Evolutionary conservation across 2,888 invertebrate species (phyloP), one percentile per base, ranked within the genome.

Genomic region (Lithosia quadra): DNA sequence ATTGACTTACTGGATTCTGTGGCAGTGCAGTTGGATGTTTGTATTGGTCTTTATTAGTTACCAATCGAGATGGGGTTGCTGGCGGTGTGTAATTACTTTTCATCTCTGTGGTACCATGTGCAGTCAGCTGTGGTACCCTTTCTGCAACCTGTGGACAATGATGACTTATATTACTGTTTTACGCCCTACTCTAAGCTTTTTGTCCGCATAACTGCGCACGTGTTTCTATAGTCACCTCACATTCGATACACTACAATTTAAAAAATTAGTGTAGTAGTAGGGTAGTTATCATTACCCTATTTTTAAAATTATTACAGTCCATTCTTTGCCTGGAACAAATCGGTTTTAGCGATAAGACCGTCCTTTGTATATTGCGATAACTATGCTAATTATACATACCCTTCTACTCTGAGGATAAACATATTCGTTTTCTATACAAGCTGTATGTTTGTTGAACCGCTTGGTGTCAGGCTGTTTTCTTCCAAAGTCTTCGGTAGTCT

Each of bases 11-110:
- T 60, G 84, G 82, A 13, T 86, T 78, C 10, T 69, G 65, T 9
- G 77, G 76, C 7, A 91, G 63, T 34, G 76, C 84, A 18, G 81
- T 79, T 1, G 89, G 88, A 62, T 90, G 85, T 67, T 90, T 91
- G 70, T 82, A 90, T 68, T 93, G 92, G 56, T 92, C 86, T 67
- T 94, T 94, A 22, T 91, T 81, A 0, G 92, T 92, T 2, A 90
- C 83, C 57, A 94, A 67, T 34, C 88, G 82, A 7, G 90, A 72
- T 9, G 88, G 76, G 1, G 73, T 73, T 0, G 61, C 67, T 8
- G 91, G 92, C 39, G 74, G 58, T 5, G 78, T 79, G 72, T 86
- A 95, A 0, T 86, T 82, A 55, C 83, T 86, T 63, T 81, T 87
- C 89, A 90, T 91, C 76, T 92, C 93, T 1, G 93, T 87, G 0